These are phyloP conservation scores for Acrobasis suavella DNA, from an alignment of 2,888 invertebrate species.

Conservation along the genomic window DNA sequence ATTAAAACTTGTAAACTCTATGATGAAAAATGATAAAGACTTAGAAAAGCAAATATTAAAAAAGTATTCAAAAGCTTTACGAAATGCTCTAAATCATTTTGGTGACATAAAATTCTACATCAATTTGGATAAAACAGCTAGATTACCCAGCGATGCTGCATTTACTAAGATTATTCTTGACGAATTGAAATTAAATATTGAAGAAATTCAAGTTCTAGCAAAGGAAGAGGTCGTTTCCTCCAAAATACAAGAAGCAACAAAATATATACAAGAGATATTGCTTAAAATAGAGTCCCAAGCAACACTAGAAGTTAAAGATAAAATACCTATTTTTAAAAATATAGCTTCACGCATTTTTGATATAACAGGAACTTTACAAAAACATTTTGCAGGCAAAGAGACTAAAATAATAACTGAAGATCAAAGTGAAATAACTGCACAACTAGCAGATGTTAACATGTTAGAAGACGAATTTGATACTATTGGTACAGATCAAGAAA, in stretches of 20 bases:
- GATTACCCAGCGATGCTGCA: conserved; percentile 67
- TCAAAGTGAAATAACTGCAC: neutral
- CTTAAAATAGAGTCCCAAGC: conserved; percentile 49
- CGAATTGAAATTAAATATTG: conserved; percentile 53
- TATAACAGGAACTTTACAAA: conserved; percentile 30
- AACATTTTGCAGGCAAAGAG: neutral
- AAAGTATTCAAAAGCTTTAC: conserved; percentile 55
- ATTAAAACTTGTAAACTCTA: conserved; percentile 53
- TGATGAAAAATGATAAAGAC: conserved; percentile 39
- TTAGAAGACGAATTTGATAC: neutral
- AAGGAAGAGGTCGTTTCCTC: conserved; percentile 32
- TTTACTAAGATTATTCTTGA: conserved; percentile 69
- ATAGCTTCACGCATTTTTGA: conserved; percentile 46
- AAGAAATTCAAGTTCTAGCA: conserved; percentile 40
- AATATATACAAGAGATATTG: conserved; percentile 43
- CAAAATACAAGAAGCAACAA: conserved; percentile 36
- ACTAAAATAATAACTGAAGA: neutral
- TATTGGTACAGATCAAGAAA: neutral
- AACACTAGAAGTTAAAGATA: conserved; percentile 67
- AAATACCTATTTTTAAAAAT: conserved; percentile 68
- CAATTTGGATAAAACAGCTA: conserved; percentile 74
- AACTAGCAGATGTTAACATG: neutral
- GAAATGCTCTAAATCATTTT: conserved; percentile 69
- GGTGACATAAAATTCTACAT: conserved; percentile 77
- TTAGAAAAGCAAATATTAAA: conserved; percentile 47